Evolutionary conservation across 2,888 invertebrate species (phyloP), one percentile per base, ranked within the genome.

Genomic region (Ormyrus rosae): DNA sequence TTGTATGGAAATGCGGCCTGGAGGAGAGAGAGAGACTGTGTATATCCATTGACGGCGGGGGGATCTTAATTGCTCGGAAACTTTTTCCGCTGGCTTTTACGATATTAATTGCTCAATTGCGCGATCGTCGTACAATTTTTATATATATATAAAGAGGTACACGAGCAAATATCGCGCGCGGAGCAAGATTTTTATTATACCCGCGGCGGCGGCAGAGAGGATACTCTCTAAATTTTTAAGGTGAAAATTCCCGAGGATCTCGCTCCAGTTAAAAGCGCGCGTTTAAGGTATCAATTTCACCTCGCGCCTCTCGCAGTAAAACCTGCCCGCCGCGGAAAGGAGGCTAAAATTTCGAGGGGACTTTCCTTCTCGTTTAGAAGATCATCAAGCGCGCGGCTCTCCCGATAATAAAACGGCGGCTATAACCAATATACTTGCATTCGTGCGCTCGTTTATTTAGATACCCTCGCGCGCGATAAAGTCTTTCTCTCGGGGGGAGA

Each of bases 161-260:
- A 19, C 19, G 19, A 19, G 19, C 19, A 19, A 19, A 19, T 19
- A 19, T 19, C 19, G 34, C 55, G 55, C 45, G 11, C 46, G 11
- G 9, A 11, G 46, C 63, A 46, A 11, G 63, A 67, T 51, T 68
- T 69, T 64, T 73, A 53, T 74, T 74, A 2, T 74, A 2, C 19
- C 19, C 1, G 19, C 19, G 2, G 19, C 19, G 19, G 45, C 53
- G 55, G 8, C 51, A 2, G 51, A 19, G 67, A 74, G 51, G 58
- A 56, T 60, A 64, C 67, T 70, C 69, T 61, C 61, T 77, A 64
- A 77, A 77, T 77, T 70, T 77, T 77, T 77, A 48, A 69, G 70
- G 64, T 70, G 77, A 70, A 76, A 77, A 77, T 77, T 34, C 75
- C 46, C 1, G 8, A 0, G 34, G 63, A 11, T 48, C 45, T 10